Conservation (phyloP, 1,140 invertebrate species). For the Idris sp. region DNA sequence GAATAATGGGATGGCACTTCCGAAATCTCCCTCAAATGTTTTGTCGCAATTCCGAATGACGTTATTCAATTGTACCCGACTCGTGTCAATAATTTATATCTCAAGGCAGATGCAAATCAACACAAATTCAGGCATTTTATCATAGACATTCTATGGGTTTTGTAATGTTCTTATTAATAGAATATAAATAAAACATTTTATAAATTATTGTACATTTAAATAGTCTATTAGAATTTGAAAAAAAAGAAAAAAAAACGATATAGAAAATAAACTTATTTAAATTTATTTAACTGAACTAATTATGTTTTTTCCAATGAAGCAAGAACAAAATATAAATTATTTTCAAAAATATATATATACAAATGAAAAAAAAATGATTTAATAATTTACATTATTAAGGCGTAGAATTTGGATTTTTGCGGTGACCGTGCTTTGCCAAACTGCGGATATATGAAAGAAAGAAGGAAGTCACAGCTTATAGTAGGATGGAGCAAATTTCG, state of each 20-base stretch:
- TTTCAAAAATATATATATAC: too few relatives aligned
- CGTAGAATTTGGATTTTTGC: slow-evolving; percentile 22
- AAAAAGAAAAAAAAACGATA: too few relatives aligned
- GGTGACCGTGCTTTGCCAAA: slow-evolving; percentile 36
- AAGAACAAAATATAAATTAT: too few relatives aligned
- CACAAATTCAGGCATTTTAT: not conserved
- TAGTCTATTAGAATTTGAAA: not conserved
- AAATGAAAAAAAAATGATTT: too few relatives aligned
- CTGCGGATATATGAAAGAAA: slow-evolving; percentile 26
- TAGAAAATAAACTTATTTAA: too few relatives aligned
- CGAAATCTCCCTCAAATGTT: too few relatives aligned
- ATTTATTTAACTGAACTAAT: too few relatives aligned
- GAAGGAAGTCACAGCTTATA: slow-evolving; percentile 36
- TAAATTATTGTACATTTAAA: not conserved
- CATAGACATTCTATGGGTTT: slow-evolving; percentile 10
- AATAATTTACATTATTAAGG: too few relatives aligned
- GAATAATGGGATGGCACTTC: too few relatives aligned
- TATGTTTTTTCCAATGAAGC: too few relatives aligned
- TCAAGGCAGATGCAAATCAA: slow-evolving; percentile 63
- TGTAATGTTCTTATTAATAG: slow-evolving; percentile 1
- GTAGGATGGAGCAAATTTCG: slow-evolving; percentile 64
- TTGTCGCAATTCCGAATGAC: slow-evolving; percentile 13
- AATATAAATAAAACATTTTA: slow-evolving; percentile 13
- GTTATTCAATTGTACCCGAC: not conserved
- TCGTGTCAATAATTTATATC: slow-evolving; percentile 54